Evolutionary conservation across 2,113 vertebrate species (phyloP).

Genomic region (Lepisosteus osseus): DNA sequence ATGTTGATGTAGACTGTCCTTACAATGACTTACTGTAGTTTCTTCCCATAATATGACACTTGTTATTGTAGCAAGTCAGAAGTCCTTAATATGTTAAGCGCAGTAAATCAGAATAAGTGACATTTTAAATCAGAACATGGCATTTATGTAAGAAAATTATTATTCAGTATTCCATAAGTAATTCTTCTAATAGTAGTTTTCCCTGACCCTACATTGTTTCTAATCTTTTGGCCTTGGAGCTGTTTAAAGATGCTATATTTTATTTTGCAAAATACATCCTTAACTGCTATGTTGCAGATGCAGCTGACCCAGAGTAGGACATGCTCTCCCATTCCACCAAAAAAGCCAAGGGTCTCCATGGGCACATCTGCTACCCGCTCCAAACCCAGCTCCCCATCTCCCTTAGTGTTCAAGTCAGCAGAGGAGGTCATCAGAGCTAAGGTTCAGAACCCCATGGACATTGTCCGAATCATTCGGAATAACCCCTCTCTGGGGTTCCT

Average conservation of each 20-base stretch:
- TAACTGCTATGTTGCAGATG: constrained; percentile 17
- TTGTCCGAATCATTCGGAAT: constrained; percentile 57
- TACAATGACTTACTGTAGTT: background rate
- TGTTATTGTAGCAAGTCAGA: too few relatives aligned
- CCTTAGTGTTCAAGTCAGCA: constrained; percentile 38
- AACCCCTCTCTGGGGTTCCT: constrained; percentile 72
- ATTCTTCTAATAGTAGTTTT: too few relatives aligned
- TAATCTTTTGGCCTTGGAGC: background rate
- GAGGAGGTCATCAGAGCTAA: constrained; percentile 66
- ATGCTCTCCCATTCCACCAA: constrained; percentile 42
- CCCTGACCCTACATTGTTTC: background rate
- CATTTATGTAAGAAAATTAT: too few relatives aligned
- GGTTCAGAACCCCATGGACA: constrained; percentile 57
- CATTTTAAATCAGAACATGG: too few relatives aligned
- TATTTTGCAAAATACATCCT: constrained; percentile 1
- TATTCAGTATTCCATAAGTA: too few relatives aligned
- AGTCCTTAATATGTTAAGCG: too few relatives aligned
- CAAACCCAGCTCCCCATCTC: constrained; percentile 21
- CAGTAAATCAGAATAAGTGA: too few relatives aligned
- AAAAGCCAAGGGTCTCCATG: constrained; percentile 33
- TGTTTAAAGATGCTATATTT: background rate
- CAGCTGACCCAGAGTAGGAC: constrained; percentile 20
- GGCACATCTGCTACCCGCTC: constrained; percentile 31
- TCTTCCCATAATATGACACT: background rate
- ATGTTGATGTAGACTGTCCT: background rate